phyloP scores from a whole-genome alignment of 2,113 vertebrate species.

The Centropus unirufus region DNA sequence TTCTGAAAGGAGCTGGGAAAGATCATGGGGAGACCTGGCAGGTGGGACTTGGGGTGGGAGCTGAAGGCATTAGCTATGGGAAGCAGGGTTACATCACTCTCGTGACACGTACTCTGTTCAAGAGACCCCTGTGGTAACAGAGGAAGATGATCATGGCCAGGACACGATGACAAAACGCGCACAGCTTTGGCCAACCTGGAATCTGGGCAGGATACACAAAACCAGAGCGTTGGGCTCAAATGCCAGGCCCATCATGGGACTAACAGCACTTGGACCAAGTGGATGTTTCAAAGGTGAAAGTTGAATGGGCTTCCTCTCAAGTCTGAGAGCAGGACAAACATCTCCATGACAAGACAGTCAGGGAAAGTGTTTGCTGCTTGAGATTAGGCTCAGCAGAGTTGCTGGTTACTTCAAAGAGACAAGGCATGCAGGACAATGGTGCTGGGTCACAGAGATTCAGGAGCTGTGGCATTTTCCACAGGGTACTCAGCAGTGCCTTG shows the following conservation, averaged over 20 bases:
- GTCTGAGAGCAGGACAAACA: not conserved
- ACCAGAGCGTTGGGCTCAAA: not conserved
- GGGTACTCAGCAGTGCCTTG: not conserved
- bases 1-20: not conserved
- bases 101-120: not conserved
- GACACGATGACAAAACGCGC: not conserved
- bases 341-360: not conserved
- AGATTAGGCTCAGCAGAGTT: not conserved
- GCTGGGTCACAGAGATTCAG: rapidly evolving
- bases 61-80: not conserved
- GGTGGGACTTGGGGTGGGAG: not conserved
- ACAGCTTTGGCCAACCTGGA: not conserved
- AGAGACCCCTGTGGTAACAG: rapidly evolving
- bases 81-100: not conserved
- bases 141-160: not conserved
- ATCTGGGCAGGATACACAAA: not conserved
- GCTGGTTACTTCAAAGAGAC: not conserved
- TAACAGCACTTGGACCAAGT: not conserved
- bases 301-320: not conserved
- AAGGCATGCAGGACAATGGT: not conserved
- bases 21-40: not conserved
- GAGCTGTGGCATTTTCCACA: not conserved
- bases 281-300: not conserved
- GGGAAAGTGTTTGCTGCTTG: not conserved
- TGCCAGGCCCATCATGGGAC: not conserved